Base-by-base conservation (phyloP, 2,797 vertebrate genomes). In the Tamandua tetradactyla region DNA sequence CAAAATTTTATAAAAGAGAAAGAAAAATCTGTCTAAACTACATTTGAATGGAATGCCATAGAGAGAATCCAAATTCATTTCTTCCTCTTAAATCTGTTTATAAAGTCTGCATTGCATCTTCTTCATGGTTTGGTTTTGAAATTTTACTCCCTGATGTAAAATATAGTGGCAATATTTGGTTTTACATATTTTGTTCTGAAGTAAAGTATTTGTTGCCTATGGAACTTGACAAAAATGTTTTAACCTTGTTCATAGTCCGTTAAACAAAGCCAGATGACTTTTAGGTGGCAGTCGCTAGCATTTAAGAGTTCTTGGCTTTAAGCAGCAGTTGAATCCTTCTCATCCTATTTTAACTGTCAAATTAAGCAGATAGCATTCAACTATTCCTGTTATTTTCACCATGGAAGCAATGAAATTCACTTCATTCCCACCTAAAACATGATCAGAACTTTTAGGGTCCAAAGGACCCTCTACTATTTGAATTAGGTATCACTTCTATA, bases 321-420 rank as follows among this genome's bases (percentile, higher is more conserved):
- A 90, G 59, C 3, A 49, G 20, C 42, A 80, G 9, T 69, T 47
- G 72, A 61, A 42, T 35, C 23, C 7, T 76, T 89, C 40, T 79
- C 78, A 79, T 86, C 23, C 37, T 76, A 15, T 59, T 55, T 89
- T 84, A 93, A 89, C n/a, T 87, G 23, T 74, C 20, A 62, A 49
- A 86, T 66, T 93, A 47, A 91, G 71, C 79, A 81, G 47, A 40
- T 35, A 86, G 55, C 27, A 89, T 66, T 87, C 32, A 95, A n/a
- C n/a, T 68, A 17, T 55, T 59, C 20, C 23, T 68, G 37, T 69
- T 89, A 27, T 57, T 74, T 93, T 87, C 27, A 52, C 4, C 88
- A 20, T 71, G 18, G 18, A 81, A 11, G 23, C 9, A 87, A 3
- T 83, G 22, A 47, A 44, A 76, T 64, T 55, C 42, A 80, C 23